Conservation (phyloP, 2,797 vertebrate genomes). For the Scolopax rusticola region DNA sequence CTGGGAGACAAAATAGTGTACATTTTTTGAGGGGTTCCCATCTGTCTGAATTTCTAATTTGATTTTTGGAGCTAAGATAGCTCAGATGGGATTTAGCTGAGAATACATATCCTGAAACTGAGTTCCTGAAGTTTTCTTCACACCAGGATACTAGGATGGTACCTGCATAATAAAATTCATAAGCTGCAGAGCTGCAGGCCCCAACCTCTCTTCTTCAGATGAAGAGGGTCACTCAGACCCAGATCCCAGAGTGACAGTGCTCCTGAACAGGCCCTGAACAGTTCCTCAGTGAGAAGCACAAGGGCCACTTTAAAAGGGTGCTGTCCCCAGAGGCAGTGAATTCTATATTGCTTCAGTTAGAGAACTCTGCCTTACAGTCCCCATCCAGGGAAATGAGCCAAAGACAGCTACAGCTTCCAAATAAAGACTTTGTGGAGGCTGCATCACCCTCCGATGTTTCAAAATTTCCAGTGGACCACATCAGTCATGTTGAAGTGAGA, state of each 20-base stretch:
- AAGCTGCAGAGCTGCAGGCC: background rate
- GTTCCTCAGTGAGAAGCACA: background rate
- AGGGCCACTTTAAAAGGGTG: background rate
- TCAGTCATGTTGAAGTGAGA: background rate
- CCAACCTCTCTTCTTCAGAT: background rate
- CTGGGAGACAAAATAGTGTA: background rate
- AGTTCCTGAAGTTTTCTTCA: background rate
- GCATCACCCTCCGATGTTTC: background rate
- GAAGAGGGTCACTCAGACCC: background rate
- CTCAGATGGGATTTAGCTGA: background rate
- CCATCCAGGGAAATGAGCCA: background rate
- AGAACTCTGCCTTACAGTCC: background rate
- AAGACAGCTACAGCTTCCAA: background rate
- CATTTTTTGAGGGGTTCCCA: background rate
- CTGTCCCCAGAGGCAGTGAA: background rate
- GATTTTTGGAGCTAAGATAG: background rate
- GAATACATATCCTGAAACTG: background rate
- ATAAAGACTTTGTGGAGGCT: background rate
- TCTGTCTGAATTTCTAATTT: background rate
- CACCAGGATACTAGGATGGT: background rate
- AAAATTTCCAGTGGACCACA: background rate
- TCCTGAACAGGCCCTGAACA: background rate
- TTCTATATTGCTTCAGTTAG: background rate
- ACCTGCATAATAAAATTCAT: background rate
- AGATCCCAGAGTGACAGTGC: background rate